These are phyloP conservation scores for Cotesia typhae DNA, from an alignment of 1,140 invertebrate species.

Conservation along the genomic window DNA sequence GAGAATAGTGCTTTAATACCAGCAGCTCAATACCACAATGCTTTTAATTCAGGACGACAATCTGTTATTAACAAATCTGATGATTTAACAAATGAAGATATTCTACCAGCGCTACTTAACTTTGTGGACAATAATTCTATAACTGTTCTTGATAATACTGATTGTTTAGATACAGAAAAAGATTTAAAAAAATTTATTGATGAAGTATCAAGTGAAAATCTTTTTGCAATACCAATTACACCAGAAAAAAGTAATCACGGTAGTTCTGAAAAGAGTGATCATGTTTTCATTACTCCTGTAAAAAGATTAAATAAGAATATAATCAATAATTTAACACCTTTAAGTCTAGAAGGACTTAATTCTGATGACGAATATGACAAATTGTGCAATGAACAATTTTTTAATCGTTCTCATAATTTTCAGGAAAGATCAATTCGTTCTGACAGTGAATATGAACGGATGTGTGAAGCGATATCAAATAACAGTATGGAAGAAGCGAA, in stretches of 20 bases:
- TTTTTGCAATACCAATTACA: background rate
- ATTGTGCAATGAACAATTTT: conserved; percentile 26
- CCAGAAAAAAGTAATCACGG: background rate
- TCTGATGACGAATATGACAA: conserved; percentile 25
- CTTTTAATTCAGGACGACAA: too few relatives aligned
- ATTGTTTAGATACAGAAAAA: background rate
- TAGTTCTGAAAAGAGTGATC: background rate
- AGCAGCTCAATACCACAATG: too few relatives aligned
- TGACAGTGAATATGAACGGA: conserved; percentile 21
- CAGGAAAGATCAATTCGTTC: background rate
- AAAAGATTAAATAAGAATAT: background rate
- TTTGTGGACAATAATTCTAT: background rate
- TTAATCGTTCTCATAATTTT: background rate
- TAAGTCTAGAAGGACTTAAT: background rate
- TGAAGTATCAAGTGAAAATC: background rate
- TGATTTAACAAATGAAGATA: too few relatives aligned
- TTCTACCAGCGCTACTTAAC: background rate
- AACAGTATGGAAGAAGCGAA: background rate
- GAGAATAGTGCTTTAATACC: too few relatives aligned
- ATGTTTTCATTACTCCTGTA: background rate
- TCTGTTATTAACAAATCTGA: too few relatives aligned
- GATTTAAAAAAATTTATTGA: background rate
- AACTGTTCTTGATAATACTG: background rate
- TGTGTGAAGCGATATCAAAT: conserved; percentile 11
- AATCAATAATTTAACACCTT: background rate